Conservation (phyloP, 2,113 vertebrate species). For the Chinchilla lanigera region DNA sequence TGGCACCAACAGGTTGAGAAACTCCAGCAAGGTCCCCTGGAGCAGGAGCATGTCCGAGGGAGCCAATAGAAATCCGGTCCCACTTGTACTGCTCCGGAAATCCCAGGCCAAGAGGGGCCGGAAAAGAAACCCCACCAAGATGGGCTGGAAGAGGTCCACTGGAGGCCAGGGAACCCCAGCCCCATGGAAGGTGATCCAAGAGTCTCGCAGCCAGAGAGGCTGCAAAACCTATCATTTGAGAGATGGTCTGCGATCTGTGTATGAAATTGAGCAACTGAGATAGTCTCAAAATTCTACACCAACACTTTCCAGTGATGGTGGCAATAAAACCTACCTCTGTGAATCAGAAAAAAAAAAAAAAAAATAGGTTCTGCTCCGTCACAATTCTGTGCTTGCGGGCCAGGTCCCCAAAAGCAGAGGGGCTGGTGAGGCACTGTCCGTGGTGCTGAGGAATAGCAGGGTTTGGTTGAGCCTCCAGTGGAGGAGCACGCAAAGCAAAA, state of each 20-base stretch:
- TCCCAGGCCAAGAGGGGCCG: background rate
- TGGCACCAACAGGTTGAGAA: no score
- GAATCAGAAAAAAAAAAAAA: no score
- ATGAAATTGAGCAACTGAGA: background rate
- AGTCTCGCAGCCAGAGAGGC: background rate
- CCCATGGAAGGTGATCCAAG: background rate
- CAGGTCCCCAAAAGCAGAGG: background rate
- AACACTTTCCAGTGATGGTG: background rate
- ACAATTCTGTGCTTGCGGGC: background rate
- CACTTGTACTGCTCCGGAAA: no score
- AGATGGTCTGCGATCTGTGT: background rate
- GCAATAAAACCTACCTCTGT: background rate
- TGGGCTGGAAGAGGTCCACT: background rate
- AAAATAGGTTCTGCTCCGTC: background rate
- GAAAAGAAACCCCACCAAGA: no score
- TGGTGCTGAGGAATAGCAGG: background rate
- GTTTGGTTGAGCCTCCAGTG: background rate
- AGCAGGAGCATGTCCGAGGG: no score
- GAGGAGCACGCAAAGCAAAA: background rate
- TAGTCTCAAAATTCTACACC: background rate
- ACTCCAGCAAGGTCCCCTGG: no score
- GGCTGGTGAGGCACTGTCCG: background rate
- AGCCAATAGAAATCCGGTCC: no score
- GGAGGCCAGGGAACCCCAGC: background rate
- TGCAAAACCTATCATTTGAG: background rate